Evolutionary conservation across 2,113 vertebrate species (phyloP), one percentile per base, ranked within the genome.

Genomic region (Myxocyprinus asiaticus): DNA sequence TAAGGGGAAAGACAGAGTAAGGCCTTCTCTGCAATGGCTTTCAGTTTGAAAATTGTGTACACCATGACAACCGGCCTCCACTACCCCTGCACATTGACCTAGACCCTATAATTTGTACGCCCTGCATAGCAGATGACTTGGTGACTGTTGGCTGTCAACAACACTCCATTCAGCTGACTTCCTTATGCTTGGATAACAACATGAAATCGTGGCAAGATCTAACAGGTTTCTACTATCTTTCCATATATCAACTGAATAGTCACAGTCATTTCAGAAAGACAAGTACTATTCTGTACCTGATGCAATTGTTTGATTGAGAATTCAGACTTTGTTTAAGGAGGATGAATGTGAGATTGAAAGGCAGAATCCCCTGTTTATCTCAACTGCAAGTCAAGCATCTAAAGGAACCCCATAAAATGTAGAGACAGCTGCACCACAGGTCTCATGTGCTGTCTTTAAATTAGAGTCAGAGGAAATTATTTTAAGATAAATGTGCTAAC

Each of bases 121-220:
- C 44, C 15, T 61, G 3, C 14, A 87, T 80, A 86, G 85, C 87
- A 83, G 85, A 87, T 88, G 84, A 69, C 56, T 83, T 69, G 53
- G 83, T 74, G 86, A 89, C 22, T n/a, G 3, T 17, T 79, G 67
- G 77, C 77, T 79, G 70, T 82, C 17, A 76, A 78, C 76, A 55
- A 15, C 6, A 33, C 53, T 33, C 22, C 22, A 47, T 45, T 72
- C 42, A 17, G 9, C 43, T 61, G 4, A 22, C 43, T 11, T 45
- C 55, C n/a, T 47, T 14, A 2, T 56, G 68, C 22, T 8, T 10
- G 33, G 8, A 73, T 17, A 72, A 61, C n/a, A 59, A 47, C 43
- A 72, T 1, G 8, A 59, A 17, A 43, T 7, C 14, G 51, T 33
- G 22, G 22, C 22, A 33, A 33, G 22, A 33, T 33, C 22, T 33